Evolutionary conservation across 2,888 invertebrate species (phyloP).

Genomic region (Nineta flava): DNA sequence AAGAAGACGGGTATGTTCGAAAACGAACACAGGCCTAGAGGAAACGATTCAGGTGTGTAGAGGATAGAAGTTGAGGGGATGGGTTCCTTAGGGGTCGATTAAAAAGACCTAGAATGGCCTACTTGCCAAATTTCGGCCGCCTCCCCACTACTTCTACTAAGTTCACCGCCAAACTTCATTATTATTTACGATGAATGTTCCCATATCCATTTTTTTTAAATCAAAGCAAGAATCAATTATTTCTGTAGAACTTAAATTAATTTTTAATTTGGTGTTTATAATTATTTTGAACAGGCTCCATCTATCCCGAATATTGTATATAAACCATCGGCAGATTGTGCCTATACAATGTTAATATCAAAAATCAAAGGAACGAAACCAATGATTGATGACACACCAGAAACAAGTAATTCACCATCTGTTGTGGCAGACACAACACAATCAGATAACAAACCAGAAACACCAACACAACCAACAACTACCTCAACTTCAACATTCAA

Average conservation of each 20-base stretch:
- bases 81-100: too few species aligned
- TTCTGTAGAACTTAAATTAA: neutral
- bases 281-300: conserved; percentile 19
- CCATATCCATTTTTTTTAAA: too few species aligned
- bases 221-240: too few species aligned
- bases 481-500: conserved; percentile 3
- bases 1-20: too few species aligned
- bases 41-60: too few species aligned
- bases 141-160: too few species aligned
- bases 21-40: too few species aligned
- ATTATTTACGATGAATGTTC: too few species aligned
- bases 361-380: conserved; percentile 57
- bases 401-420: neutral
- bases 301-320: conserved; percentile 50
- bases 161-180: too few species aligned
- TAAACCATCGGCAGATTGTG: conserved; percentile 72
- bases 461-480: conserved; percentile 6
- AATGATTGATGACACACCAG: conserved; percentile 10
- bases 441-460: conserved; percentile 10
- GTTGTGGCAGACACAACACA: conserved; percentile 1
- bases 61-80: too few species aligned
- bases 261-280: conserved; percentile 2
- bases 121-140: too few species aligned
- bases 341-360: conserved; percentile 75
- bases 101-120: too few species aligned